These are phyloP conservation scores for Lepetodrilus schrolli DNA, from an alignment of 2,888 invertebrate genomes.

Conservation along the genomic window DNA sequence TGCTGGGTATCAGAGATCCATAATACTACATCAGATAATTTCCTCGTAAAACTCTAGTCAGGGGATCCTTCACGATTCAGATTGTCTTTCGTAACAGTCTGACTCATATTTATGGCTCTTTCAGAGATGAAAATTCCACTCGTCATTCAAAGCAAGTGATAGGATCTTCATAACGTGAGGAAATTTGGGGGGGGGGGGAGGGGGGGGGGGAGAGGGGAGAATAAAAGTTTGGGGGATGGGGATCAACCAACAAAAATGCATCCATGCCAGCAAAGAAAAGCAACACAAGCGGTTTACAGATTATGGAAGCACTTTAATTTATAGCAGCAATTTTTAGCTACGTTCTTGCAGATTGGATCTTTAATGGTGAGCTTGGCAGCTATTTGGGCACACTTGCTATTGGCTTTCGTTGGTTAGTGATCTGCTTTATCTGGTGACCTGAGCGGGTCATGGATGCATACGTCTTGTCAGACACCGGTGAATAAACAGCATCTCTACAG, in stretches of 20 bases:
- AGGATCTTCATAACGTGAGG: not conserved
- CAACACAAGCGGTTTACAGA: not conserved
- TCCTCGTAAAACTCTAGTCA: not conserved
- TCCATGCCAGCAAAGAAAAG: not conserved
- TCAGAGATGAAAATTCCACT: not conserved
- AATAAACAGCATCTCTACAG: too few relatives aligned
- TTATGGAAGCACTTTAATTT: not conserved
- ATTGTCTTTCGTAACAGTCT: not conserved
- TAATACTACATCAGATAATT: too few relatives aligned
- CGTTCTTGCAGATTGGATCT: not conserved
- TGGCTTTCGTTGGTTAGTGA: too few relatives aligned
- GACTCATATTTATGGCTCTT: slow-evolving; percentile 1
- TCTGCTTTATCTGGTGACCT: too few relatives aligned
- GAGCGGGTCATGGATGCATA: too few relatives aligned
- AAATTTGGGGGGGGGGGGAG: too few relatives aligned
- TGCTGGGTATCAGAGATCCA: not conserved
- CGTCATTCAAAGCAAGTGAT: not conserved
- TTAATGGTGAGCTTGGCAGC: not conserved
- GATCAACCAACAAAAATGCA: too few relatives aligned
- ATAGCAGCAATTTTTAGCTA: not conserved
- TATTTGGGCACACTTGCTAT: too few relatives aligned
- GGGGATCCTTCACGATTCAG: not conserved
- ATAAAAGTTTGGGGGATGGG: too few relatives aligned
- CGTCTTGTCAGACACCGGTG: too few relatives aligned
- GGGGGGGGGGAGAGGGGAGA: too few relatives aligned